Base-by-base conservation (phyloP, 1,140 invertebrate genomes). In the Centruroides vittatus region DNA sequence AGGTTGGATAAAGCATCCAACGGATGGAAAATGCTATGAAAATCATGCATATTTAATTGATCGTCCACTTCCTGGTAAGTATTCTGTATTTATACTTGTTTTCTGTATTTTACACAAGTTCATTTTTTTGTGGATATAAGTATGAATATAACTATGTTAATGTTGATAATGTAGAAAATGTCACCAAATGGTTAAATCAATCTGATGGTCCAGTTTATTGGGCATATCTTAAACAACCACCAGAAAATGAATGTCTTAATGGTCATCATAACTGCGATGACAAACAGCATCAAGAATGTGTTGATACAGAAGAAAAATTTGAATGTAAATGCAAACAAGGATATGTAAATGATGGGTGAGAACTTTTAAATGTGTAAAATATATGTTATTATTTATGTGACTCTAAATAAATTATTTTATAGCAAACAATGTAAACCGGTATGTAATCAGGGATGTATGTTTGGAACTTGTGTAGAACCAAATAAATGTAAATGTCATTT, bases 161-260 rank as follows among this genome's bases (percentile, higher is more conserved):
- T 53, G 5, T 53, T 23, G 51, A 36, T 23, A 41, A 55, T 55
- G 2, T 52, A 65, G 64, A 4, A 35, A 13, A 60, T 57, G 64
- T 55, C 5, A 10, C 47, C 5, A 53, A 52, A 23, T 67, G 67
- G 62, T 61, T 60, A 41, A 49, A 57, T 36, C 35, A 55, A 53
- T 67, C 57, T 23, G 58, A 58, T 47, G 61, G 59, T 35, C 52
- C 59, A 49, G 65, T 67, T 9, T 55, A 65, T 11, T 96, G 92
- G 91, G 80, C 91, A 64, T 96, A 92, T 68, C 81, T 86, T 0
- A 79, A 80, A 47, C 95, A 92, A 74, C 93, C 92, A 3, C 82
- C 85, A 0, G 93, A 98, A 76, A 88, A 98, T 72, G 93, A 98
- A 75, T 98, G 93, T 72, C 71, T 78, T 35, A 97, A 96, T 72